Evolutionary conservation across 2,888 invertebrate species (phyloP), one percentile per base, ranked within the genome.

Genomic region (Hyles lineata): DNA sequence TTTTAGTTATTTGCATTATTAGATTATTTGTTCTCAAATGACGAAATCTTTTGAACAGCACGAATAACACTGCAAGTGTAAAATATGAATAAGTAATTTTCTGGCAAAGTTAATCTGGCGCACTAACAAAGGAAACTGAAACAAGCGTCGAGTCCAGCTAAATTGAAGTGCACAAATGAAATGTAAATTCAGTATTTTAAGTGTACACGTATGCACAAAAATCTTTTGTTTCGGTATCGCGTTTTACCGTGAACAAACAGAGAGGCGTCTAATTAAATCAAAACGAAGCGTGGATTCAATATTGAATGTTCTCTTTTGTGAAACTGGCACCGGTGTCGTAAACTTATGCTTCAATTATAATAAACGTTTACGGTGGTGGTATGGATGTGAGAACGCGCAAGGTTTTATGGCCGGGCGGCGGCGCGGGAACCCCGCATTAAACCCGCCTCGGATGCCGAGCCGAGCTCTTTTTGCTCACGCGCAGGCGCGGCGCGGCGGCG

Each of bases 281-380:
- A 70, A 70, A 70, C 32, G 63, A 76, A 74, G 73, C 63, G 75
- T 76, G 76, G 77, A 72, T 63, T 79, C 76, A 82, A 87, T 87
- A 89, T 88, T 89, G 84, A 88, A 87, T 84, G 82, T 83, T 81
- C 79, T 80, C 85, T 87, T 91, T 88, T 89, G 89, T 88, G 86
- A 85, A 88, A 86, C 85, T 87, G 85, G 87, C 82, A 87, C 90
- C 89, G 90, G 87, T 80, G 79, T 90, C 90, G 87, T 92, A 92
- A 91, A 91, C 87, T 86, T 90, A 89, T 90, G 88, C 86, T 91
- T 92, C 89, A 92, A 93, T 93, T 92, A 92, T 91, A 91, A 90
- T 92, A 91, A 92, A 90, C 88, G 89, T 90, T 90, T 88, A 90
- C 87, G 85, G 88, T 86, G 87, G 85, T 86, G 78, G 86, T 83